Evolutionary conservation across 2,888 invertebrate species (phyloP), one percentile per base, ranked within the genome.

Genomic region (Diplolepis rosae): DNA sequence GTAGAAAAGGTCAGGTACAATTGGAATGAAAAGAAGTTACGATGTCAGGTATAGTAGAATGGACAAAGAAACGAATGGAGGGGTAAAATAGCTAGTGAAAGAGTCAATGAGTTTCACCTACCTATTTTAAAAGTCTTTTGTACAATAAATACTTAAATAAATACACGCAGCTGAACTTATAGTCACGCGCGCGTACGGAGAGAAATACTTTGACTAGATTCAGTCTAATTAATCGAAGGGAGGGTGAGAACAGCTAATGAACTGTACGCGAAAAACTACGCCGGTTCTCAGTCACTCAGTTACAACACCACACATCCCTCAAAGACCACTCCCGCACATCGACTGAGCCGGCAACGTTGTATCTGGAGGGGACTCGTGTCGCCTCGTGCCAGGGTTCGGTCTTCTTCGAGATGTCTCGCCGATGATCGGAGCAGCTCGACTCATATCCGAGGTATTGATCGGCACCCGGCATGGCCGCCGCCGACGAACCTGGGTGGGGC

Each of bases 401-500:
- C 11, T 5, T 27, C 3, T 42, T 77, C 84, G 84, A 27, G 50
- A 65, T 11, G 15, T 24, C 52, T 79, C 83, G 82, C 48, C 30
- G 42, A 4, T 27, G 15, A 45, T 67, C 73, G 76, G 28, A 51
- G 72, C 32, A 65, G 24, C 6, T 61, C 61, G 61, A 15, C 77
- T 76, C 78, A 81, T 74, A 77, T 79, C 90, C 90, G 90, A 90
- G 88, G 84, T 84, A 87, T 87, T 87, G 88, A 87, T 87, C 86
- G 83, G 74, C 79, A 75, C 81, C 79, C 77, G 81, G 79, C 82
- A 83, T 83, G 83, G 82, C 80, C 75, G 83, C 80, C 75, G 83
- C 76, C 85, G 69, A 66, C 77, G 76, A 75, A 69, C 69, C 50
- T 83, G 83, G 83, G 87, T 89, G 89, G 89, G 90, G 90, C 90